phyloP scores from a whole-genome alignment of 2,888 invertebrate species.

The Eudemis profundana region DNA sequence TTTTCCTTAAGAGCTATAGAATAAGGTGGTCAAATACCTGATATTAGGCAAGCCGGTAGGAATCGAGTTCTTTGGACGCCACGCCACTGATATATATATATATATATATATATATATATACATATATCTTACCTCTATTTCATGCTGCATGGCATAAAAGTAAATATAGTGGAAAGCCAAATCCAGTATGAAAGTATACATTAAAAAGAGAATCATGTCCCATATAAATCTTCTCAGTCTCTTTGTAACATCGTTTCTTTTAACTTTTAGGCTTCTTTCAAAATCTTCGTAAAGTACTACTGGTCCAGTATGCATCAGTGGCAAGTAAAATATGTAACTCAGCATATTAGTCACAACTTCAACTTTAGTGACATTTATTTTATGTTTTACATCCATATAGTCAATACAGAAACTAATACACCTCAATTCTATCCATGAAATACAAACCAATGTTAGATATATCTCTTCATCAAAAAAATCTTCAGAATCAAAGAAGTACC shows the following conservation, averaged over 20 bases:
- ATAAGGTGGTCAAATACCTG: too few relatives aligned
- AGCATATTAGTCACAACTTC: constrained; percentile 80
- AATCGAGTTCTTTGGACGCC: too few relatives aligned
- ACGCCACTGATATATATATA: too few relatives aligned
- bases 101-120: background rate
- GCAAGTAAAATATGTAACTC: constrained; percentile 93
- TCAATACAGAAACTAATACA: constrained; percentile 91
- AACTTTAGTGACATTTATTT: constrained; percentile 47
- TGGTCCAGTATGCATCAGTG: constrained; percentile 94
- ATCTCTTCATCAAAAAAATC: constrained; percentile 80
- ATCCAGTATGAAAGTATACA: constrained; percentile 90
- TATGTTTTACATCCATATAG: constrained; percentile 67
- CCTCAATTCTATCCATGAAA: constrained; percentile 90
- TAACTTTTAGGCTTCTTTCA: constrained; percentile 69
- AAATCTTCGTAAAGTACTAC: constrained; percentile 91
- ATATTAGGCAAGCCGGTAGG: too few relatives aligned
- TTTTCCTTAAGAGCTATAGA: too few relatives aligned
- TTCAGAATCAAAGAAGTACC: constrained; percentile 74
- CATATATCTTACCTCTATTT: constrained; percentile 82
- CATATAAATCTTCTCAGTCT: constrained; percentile 73
- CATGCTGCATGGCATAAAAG: constrained; percentile 90
- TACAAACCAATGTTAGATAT: constrained; percentile 81
- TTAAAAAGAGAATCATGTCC: constrained; percentile 84
- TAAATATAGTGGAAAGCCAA: constrained; percentile 92
- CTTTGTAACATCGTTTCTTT: constrained; percentile 54